phyloP scores from a whole-genome alignment of 1,140 invertebrate species.

The Octopus sinensis region DNA sequence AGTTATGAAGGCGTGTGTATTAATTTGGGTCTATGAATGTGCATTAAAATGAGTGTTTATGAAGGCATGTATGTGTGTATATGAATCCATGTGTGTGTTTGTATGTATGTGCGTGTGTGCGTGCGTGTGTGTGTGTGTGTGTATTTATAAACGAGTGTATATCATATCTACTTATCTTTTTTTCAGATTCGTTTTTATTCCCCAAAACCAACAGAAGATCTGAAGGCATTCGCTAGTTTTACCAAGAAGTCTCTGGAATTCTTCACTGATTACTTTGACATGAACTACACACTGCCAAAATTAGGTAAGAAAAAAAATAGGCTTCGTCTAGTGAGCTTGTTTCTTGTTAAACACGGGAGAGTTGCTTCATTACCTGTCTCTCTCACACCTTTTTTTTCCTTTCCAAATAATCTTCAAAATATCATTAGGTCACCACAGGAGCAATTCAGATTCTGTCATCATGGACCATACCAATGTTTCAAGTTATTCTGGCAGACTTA shows the following conservation, averaged over 20 bases:
- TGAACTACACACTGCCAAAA: slow-evolving; percentile 15
- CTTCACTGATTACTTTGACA: neutral
- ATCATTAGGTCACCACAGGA: too few species aligned
- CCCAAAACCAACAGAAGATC: neutral
- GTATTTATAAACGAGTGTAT: neutral
- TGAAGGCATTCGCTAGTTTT: neutral
- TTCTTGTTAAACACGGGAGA: too few species aligned
- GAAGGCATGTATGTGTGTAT: too few species aligned
- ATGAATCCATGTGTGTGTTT: too few species aligned
- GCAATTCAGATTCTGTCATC: too few species aligned
- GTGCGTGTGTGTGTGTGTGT: neutral
- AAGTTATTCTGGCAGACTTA: too few species aligned
- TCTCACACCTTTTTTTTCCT: too few species aligned
- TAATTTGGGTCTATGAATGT: neutral
- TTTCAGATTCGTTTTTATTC: neutral
- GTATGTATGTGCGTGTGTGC: neutral
- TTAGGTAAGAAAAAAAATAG: neutral
- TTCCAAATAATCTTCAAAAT: too few species aligned
- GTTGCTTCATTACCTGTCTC: too few species aligned
- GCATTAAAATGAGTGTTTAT: neutral
- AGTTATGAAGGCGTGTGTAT: neutral
- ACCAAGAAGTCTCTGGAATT: neutral
- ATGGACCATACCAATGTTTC: too few species aligned
- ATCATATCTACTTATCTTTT: neutral
- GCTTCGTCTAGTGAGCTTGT: too few species aligned